phyloP scores from a whole-genome alignment of 2,888 invertebrate genomes.

The Leptarthrus brevirostris region DNA sequence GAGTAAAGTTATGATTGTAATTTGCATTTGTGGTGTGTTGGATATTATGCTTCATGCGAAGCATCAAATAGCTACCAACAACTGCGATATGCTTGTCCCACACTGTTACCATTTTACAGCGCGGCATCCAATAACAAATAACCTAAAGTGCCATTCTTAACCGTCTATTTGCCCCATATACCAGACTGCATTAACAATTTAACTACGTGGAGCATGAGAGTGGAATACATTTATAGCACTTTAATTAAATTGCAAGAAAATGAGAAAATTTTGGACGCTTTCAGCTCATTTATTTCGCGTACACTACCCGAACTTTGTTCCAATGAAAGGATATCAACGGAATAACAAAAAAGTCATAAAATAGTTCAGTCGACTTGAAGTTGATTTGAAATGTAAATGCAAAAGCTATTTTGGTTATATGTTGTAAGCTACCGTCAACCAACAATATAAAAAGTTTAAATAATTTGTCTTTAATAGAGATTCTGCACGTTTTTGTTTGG shows the following conservation, averaged over 20 bases:
- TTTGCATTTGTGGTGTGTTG: slow-evolving; percentile 16
- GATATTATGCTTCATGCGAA: slow-evolving; percentile 1
- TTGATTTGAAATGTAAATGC: too few relatives aligned
- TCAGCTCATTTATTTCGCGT: slow-evolving; percentile 20
- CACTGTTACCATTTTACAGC: neutral
- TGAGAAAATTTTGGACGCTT: slow-evolving; percentile 21
- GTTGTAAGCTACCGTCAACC: too few relatives aligned
- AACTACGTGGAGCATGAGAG: neutral
- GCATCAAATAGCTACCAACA: neutral
- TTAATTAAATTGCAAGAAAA: slow-evolving; percentile 44
- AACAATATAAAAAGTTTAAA: too few relatives aligned
- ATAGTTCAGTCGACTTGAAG: too few relatives aligned
- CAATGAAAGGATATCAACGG: slow-evolving; percentile 6
- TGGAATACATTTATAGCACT: slow-evolving; percentile 1
- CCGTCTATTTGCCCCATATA: neutral
- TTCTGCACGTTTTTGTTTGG: too few relatives aligned
- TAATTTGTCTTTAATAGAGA: too few relatives aligned
- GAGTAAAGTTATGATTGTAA: slow-evolving; percentile 35
- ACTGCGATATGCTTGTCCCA: neutral
- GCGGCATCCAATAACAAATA: neutral
- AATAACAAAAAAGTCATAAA: too few relatives aligned
- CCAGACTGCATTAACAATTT: slow-evolving; percentile 29
- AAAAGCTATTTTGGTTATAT: too few relatives aligned
- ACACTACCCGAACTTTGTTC: neutral
- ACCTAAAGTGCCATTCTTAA: neutral